These are phyloP conservation scores for Excalfactoria chinensis DNA, from an alignment of 2,113 vertebrate species.

Conservation along the genomic window DNA sequence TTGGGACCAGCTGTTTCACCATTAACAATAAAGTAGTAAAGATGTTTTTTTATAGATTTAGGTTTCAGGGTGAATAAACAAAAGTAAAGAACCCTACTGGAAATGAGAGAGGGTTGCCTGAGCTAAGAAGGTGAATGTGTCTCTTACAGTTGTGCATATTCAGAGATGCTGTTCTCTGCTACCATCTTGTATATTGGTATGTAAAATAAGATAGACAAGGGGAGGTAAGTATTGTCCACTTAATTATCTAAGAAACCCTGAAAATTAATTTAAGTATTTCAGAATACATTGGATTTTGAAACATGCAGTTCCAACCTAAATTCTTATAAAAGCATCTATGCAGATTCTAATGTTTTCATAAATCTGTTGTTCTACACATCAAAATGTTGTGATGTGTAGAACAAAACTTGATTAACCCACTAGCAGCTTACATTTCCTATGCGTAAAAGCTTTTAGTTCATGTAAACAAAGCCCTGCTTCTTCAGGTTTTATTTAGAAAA, in stretches of 20 bases:
- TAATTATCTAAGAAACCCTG: neutral
- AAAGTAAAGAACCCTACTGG: neutral
- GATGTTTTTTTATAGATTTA: neutral
- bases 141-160: neutral
- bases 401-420: neutral
- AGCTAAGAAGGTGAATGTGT: neutral
- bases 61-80: neutral
- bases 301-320: neutral
- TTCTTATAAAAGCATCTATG: neutral
- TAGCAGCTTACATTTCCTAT: neutral
- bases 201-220: neutral
- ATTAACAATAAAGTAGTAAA: neutral
- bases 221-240: neutral
- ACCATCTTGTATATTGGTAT: neutral
- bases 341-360: neutral
- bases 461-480: neutral
- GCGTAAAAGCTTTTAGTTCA: neutral
- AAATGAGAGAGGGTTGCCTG: neutral
- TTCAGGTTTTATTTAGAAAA: neutral
- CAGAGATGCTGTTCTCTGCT: neutral
- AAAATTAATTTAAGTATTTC: neutral
- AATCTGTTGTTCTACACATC: neutral
- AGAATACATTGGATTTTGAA: neutral
- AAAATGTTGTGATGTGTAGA: neutral
- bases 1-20: neutral